Base-by-base conservation (phyloP, 2,797 vertebrate genomes). In the Leptatherina wallacei region DNA sequence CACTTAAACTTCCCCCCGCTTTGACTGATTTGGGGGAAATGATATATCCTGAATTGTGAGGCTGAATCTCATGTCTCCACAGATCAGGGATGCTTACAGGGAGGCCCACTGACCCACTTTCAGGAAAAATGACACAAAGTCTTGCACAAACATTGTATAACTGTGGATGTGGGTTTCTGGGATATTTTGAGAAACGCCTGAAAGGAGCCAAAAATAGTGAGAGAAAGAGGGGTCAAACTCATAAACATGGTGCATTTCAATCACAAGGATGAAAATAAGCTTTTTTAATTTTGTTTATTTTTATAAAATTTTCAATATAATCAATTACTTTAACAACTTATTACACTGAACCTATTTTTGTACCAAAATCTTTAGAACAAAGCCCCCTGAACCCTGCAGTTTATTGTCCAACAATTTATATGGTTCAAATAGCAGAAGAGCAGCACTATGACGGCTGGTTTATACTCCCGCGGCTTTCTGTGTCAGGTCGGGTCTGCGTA, bases 61-160 rank as follows among this genome's bases (percentile, higher is more conserved):
- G 35, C 57, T 13, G 27, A 58, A 33, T 13, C 27, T 59, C n/a
- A 30, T 36, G 27, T 44, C 69, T 65, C 69, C 32, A 38, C 27
- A 61, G 56, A 73, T 69, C 60, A 64, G 5, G 0, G 32, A 16
- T 29, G n/a, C 38, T 60, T 18, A 40, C 24, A 65, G 54, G 27
- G 59, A 80, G 61, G 70, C 59, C 68, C 77, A 54, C 47, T 64
- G 61, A 78, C 63, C 64, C 33, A 60, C 73, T 71, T 75, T 49
- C 6, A 55, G 22, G 11, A 61, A 44, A n/a, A 20, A 47, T 7
- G 13, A 2, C 5, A 69, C n/a, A n/a, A 29, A 27, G 29, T 32
- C 42, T 54, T 54, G 42, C 47, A 52, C 29, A 68, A 60, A 65
- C 44, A 11, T 56, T 32, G 27, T 7, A 33, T 36, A 40, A 40